phyloP scores from a whole-genome alignment of 1,140 invertebrate species.

The Drosophila tropicalis region DNA sequence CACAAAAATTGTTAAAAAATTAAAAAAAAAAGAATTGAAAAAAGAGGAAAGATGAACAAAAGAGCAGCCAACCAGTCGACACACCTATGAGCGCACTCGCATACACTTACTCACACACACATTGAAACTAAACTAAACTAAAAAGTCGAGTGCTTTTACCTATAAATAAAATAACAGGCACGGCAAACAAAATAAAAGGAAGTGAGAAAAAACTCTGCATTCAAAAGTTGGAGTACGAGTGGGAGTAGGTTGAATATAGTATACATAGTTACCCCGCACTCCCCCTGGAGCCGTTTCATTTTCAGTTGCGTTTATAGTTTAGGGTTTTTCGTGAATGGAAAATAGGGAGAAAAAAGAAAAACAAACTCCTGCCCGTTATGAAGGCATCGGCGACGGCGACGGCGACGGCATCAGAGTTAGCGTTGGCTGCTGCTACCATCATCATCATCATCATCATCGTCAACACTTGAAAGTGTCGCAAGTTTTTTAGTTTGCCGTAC shows the following conservation, averaged over 20 bases:
- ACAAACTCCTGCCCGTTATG: slow-evolving; percentile 48
- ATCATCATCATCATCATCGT: background rate
- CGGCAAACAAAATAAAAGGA: background rate
- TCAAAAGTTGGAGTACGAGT: background rate
- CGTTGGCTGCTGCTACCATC: slow-evolving; percentile 7
- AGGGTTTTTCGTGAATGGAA: slow-evolving; percentile 11
- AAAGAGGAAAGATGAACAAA: background rate
- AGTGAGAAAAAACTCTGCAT: background rate
- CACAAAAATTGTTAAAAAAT: no score
- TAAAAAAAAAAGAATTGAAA: no score
- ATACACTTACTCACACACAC: background rate
- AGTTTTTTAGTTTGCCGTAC: slow-evolving; percentile 42
- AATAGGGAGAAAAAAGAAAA: background rate
- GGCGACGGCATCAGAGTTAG: background rate
- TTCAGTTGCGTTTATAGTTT: slow-evolving; percentile 10
- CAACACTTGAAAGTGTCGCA: slow-evolving; percentile 75
- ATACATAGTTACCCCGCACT: background rate
- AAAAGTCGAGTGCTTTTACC: slow-evolving; percentile 10
- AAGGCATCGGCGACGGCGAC: slow-evolving; percentile 3
- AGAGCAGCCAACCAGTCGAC: background rate
- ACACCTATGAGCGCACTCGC: background rate
- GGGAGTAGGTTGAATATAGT: background rate
- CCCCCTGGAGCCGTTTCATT: background rate
- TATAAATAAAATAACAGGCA: slow-evolving; percentile 12
- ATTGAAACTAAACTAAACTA: slow-evolving; percentile 3